Conservation (phyloP, 2,888 invertebrate species). For the Stegophylla sp. region DNA sequence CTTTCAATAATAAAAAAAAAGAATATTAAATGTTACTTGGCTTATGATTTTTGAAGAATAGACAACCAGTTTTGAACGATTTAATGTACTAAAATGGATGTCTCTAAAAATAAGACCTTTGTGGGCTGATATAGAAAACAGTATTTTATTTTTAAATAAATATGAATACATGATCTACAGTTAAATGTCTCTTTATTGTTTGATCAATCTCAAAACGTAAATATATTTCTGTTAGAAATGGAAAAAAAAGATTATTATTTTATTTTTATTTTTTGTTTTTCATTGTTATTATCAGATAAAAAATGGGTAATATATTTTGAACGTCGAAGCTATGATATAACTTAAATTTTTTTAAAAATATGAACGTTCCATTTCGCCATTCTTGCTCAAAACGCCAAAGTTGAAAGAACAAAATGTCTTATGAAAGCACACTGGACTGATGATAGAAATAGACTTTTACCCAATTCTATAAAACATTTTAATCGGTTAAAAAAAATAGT, state of each 20-base stretch:
- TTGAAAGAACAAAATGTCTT: conserved; percentile 29
- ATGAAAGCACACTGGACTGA: conserved; percentile 48
- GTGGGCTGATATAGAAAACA: conserved; percentile 13
- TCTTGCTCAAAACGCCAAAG: conserved; percentile 32
- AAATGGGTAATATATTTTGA: background rate
- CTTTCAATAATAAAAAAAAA: no score
- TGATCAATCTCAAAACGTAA: background rate
- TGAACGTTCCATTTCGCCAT: conserved; percentile 21
- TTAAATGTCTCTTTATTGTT: background rate
- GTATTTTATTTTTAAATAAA: background rate
- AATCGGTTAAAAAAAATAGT: no score
- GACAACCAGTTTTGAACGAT: background rate
- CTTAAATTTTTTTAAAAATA: conserved; percentile 19
- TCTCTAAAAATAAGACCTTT: background rate
- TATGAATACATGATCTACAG: conserved; percentile 7
- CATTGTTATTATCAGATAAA: conserved; percentile 6
- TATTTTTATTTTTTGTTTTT: no score
- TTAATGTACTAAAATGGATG: background rate
- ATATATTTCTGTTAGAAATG: background rate
- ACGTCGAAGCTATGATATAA: background rate
- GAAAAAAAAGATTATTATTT: background rate
- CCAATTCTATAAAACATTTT: conserved; percentile 6
- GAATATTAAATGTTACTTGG: no score
- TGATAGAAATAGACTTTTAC: conserved; percentile 28
- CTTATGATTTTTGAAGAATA: no score